Conservation (phyloP, 1,140 invertebrate species). For the Bombus consobrinus region DNA sequence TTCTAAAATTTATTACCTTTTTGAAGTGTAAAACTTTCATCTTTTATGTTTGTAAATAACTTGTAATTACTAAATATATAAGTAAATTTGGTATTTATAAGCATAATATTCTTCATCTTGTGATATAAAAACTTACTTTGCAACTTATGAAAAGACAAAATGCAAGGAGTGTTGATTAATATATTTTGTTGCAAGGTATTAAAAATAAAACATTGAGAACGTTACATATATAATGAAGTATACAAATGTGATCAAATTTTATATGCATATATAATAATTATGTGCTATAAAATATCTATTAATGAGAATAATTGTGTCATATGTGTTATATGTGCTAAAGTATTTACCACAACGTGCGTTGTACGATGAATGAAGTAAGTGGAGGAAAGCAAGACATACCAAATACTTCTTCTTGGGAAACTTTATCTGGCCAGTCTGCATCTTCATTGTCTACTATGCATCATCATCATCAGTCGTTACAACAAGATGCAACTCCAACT, state of each 20-base stretch:
- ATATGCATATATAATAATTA: background rate
- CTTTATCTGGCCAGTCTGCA: constrained; percentile 74
- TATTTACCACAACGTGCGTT: constrained; percentile 20
- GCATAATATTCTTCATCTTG: background rate
- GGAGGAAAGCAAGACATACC: constrained; percentile 81
- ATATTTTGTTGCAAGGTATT: background rate
- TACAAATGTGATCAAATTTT: background rate
- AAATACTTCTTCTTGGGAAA: constrained; percentile 82
- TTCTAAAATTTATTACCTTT: background rate
- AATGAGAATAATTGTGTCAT: background rate
- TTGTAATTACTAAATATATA: background rate
- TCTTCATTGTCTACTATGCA: constrained; percentile 73
- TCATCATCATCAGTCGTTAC: constrained; percentile 74
- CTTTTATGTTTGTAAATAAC: background rate
- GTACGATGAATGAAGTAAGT: constrained; percentile 82
- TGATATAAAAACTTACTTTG: background rate
- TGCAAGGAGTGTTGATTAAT: background rate
- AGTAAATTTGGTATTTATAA: background rate
- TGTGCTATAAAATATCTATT: background rate
- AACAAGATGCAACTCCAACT: constrained; percentile 75
- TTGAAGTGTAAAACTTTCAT: background rate
- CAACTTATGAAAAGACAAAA: background rate
- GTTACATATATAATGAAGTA: background rate
- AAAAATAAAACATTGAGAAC: background rate
- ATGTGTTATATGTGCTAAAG: constrained; percentile 19